Base-by-base conservation (phyloP, 2,888 invertebrate species). In the Leptinotarsa juncta region DNA sequence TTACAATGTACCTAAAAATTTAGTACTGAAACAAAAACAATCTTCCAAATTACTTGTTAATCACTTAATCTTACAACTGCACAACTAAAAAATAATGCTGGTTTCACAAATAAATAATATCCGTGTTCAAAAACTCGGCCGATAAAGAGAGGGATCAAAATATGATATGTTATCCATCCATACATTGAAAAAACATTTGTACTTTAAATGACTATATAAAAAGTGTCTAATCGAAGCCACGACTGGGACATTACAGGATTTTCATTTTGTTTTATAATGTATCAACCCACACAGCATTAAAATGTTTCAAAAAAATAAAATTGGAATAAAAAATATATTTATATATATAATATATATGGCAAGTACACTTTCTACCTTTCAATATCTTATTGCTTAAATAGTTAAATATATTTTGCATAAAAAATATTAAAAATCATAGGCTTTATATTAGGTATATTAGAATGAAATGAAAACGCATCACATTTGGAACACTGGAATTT, bases 161-260 rank as follows among this genome's bases (percentile, higher is more conserved):
- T 82, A 80, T 85, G 85, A 85, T 85, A 85, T 85, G 85, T 85
- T 81, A 82, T 83, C 82, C 85, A 86, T 85, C 83, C 86, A 86
- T 83, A 86, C 86, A 91, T 67, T 78, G 79, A 81, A 76, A 71
- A 65, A 93, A 92, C 92, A 92, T 93, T 93, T 93, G 93, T 93
- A 93, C 93, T 93, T 91, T 82, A 92, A 93, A 93, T 93, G 93
- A 93, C 93, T 93, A 93, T 92, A 92, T 91, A 82, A 81, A 82
- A 81, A 82, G 91, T 89, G 89, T 82, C 81, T 80, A 82, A 82
- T 82, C 78, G 78, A 82, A 83, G 82, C 82, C 82, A 82, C 81
- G 73, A 79, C 79, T 78, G 80, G 79, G 80, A 78, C 79, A 81
- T 79, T 81, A 78, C 80, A 80, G 77, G 78, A 78, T 72, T 51